phyloP scores from a whole-genome alignment of 1,140 invertebrate species.

The Archivesica marissinica region DNA sequence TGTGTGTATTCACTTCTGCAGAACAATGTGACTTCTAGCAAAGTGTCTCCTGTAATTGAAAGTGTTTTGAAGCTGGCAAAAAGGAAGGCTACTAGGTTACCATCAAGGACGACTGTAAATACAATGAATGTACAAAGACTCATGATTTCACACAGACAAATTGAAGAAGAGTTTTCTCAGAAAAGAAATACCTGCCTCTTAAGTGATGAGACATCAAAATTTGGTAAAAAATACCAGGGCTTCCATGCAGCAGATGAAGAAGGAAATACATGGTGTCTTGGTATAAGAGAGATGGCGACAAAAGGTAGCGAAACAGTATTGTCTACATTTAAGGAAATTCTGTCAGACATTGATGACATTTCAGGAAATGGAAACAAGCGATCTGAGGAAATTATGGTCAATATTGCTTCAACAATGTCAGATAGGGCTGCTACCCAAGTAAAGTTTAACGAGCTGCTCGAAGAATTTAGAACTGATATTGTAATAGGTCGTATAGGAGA shows the following conservation, averaged over 20 bases:
- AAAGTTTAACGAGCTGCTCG: constrained; percentile 45
- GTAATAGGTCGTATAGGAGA: constrained; percentile 19
- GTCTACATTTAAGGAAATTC: constrained; percentile 33
- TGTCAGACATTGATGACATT: constrained; percentile 34
- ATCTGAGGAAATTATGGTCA: constrained; percentile 21
- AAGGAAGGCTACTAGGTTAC: constrained; percentile 23
- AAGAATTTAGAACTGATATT: constrained; percentile 43
- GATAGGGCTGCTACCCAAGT: constrained; percentile 51
- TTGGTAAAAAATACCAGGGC: constrained; percentile 52
- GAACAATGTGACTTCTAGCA: constrained; percentile 34
- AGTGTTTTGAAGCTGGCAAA: constrained; percentile 17
- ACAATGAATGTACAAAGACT: constrained; percentile 44
- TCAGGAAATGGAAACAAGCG: not conserved
- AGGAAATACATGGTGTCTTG: constrained; percentile 34
- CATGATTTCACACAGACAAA: constrained; percentile 25
- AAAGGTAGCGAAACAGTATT: constrained; percentile 21
- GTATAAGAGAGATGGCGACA: constrained; percentile 36
- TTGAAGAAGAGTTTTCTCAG: constrained; percentile 28
- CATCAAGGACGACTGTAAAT: constrained; percentile 43
- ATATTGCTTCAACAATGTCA: constrained; percentile 44
- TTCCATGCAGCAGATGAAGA: constrained; percentile 53
- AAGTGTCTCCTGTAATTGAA: constrained; percentile 29
- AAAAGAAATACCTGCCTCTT: constrained; percentile 50
- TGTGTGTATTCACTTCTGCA: constrained; percentile 25
- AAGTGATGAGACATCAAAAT: constrained; percentile 51